Evolutionary conservation across 2,888 invertebrate species (phyloP).

Genomic region (Stratiomys singularior): DNA sequence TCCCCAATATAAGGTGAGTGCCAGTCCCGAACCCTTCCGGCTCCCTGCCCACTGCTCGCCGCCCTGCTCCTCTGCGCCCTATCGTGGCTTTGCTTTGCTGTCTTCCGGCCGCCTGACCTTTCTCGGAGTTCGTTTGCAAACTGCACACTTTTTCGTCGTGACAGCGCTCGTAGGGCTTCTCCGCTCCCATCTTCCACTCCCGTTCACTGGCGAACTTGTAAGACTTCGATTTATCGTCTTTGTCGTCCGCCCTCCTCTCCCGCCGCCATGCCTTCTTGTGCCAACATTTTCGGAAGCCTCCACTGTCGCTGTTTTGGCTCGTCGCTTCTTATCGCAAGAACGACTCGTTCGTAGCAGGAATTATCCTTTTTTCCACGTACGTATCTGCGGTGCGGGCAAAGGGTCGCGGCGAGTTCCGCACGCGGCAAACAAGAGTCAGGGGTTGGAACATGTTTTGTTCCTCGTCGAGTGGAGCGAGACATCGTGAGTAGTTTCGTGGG

Average conservation of each 20-base stretch:
- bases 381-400: background rate
- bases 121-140: slow-evolving; percentile 8
- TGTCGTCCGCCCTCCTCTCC: background rate
- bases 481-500: background rate
- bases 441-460: slow-evolving; percentile 21
- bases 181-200: slow-evolving; percentile 1
- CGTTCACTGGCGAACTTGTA: slow-evolving; percentile 25
- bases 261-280: background rate
- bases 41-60: background rate
- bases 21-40: background rate
- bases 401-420: background rate
- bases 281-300: background rate
- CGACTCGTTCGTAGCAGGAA: slow-evolving; percentile 29
- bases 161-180: slow-evolving; percentile 13
- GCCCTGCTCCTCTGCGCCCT: background rate
- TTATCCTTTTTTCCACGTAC: slow-evolving; percentile 31
- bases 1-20: slow-evolving; percentile 65
- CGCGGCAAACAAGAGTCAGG: background rate
- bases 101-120: slow-evolving; percentile 1
- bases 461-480: background rate
- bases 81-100: background rate
- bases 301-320: background rate
- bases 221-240: slow-evolving; percentile 40
- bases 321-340: background rate
- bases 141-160: slow-evolving; percentile 24